These are phyloP conservation scores for Acleris emargana DNA, from an alignment of 2,888 invertebrate genomes.

Conservation along the genomic window DNA sequence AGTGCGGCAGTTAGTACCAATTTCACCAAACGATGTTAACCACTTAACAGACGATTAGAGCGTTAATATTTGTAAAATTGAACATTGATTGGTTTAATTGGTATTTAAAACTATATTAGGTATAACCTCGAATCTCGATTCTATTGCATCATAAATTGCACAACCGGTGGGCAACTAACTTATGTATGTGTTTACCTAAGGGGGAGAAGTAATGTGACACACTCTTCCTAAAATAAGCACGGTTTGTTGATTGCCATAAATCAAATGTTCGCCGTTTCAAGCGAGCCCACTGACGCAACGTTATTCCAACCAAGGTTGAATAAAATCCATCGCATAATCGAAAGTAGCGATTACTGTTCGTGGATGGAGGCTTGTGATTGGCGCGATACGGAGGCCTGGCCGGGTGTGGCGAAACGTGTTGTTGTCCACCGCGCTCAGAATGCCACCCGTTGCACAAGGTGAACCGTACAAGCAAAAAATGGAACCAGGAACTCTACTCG, in stretches of 20 bases:
- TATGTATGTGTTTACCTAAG: background rate
- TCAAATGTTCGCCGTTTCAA: constrained; percentile 13
- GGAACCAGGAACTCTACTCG: constrained; percentile 43
- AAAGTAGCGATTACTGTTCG: constrained; percentile 69
- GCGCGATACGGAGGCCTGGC: constrained; percentile 72
- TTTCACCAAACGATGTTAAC: too few species aligned
- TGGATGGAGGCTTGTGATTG: constrained; percentile 68
- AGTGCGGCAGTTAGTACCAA: too few species aligned
- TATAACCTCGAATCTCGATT: background rate
- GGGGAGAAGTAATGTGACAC: too few species aligned
- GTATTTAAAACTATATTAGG: too few species aligned
- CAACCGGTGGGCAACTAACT: background rate
- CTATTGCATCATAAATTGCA: constrained; percentile 6
- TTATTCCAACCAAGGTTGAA: constrained; percentile 69
- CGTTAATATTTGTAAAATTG: too few species aligned
- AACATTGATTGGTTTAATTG: too few species aligned
- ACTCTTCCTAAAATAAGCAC: background rate
- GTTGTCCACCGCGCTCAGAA: constrained; percentile 52
- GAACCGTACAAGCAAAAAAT: constrained; percentile 50
- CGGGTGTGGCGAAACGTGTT: constrained; percentile 75
- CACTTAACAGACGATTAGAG: too few species aligned
- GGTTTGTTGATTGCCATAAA: constrained; percentile 1
- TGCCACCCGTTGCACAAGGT: constrained; percentile 50
- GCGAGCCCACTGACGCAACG: constrained; percentile 57
- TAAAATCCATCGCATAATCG: constrained; percentile 65